Base-by-base conservation (phyloP, 2,888 invertebrate genomes). In the Scaeva pyrastri region DNA sequence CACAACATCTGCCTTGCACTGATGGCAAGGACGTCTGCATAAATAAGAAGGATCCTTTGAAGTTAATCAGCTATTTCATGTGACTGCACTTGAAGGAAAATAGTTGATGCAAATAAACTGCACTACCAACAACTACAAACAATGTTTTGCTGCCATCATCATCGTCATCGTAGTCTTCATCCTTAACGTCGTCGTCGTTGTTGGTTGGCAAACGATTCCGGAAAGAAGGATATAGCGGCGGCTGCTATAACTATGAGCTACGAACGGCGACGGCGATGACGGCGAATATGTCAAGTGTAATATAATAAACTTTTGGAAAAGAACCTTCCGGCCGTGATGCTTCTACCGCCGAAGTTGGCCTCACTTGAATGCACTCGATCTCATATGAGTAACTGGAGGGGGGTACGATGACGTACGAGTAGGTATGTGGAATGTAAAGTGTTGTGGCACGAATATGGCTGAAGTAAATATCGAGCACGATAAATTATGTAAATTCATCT, bases 51-150 rank as follows among this genome's bases (percentile, higher is more conserved):
- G 64, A 77, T 77, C 70, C 77, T 86, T 86, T 86, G 77, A 86
- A 82, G 86, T 86, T 86, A 82, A 86, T 81, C 82, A 82, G 82
- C 64, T 71, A 86, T 86, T 78, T 82, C 77, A 82, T 74, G 64
- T 86, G 85, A 78, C 77, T 86, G 82, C 82, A 82, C 86, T 77
- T 56, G 73, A 73, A 86, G 82, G 52, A 73, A 77, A 77, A 73
- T 62, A 77, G 70, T 86, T 82, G 86, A 86, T 85, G 85, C 85
- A 81, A 85, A 81, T 81, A 85, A 85, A 85, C 81, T 81, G 76
- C 72, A 31, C 66, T 71, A 68, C 50, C 68, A 50, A 50, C 50
- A 66, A 66, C 48, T 14, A 62, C 3, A 23, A 43, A n/a, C 39
- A 39, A 68, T n/a, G 6, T 19, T 16, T 2, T 48, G n/a, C 31